Evolutionary conservation across 2,797 vertebrate genomes (phyloP).

Genomic region (Hylomyscus alleni): DNA sequence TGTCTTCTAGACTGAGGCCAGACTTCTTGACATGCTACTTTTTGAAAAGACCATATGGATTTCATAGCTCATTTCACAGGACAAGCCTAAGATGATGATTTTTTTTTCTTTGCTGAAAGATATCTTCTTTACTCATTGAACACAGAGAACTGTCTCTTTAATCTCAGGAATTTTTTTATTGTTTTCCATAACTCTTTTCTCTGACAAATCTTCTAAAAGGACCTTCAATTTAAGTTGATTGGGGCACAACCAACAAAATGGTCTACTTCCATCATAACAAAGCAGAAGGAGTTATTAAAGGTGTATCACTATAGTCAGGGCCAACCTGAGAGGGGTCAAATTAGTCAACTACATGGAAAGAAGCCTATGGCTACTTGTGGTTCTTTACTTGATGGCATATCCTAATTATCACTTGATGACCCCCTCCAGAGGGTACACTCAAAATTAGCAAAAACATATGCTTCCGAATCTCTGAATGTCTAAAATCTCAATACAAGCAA

Average conservation of each 20-base stretch:
- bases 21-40: constrained; percentile 67
- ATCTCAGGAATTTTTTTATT: neutral
- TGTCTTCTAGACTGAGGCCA: constrained; percentile 55
- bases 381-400: neutral
- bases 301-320: neutral
- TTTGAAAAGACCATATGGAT: constrained; percentile 69
- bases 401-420: neutral
- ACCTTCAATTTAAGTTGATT: neutral
- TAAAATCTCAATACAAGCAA: neutral
- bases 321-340: rapidly evolving
- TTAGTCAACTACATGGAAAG: neutral
- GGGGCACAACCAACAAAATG: neutral
- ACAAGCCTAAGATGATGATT: constrained; percentile 41
- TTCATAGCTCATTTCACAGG: constrained; percentile 60
- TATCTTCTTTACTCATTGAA: constrained; percentile 58
- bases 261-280: constrained; percentile 2
- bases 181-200: neutral
- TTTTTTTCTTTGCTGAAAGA: neutral
- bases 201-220: neutral
- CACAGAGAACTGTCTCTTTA: constrained; percentile 5
- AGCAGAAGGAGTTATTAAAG: neutral
- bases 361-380: neutral
- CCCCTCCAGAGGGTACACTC: neutral
- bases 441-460: neutral
- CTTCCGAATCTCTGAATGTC: neutral